Base-by-base conservation (phyloP, 2,797 vertebrate genomes). In the Lepus oiostolus region DNA sequence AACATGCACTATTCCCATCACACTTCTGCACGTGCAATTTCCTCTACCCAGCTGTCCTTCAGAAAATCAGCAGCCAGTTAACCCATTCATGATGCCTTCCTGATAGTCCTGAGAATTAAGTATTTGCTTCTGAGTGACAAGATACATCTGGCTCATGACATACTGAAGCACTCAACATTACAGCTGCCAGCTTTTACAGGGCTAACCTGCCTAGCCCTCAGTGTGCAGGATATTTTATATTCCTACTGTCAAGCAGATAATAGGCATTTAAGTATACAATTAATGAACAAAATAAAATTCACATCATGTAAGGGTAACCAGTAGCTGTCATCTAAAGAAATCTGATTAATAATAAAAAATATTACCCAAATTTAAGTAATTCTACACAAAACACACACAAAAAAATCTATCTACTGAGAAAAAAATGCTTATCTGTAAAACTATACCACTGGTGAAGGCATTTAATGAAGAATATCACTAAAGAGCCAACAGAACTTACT, bases 401-500 rank as follows among this genome's bases (percentile, higher is more conserved):
- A 88, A 88, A n/a, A 77, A 93, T 0, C 17, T 35, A n/a, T 52
- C 13, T 79, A 71, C 24, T 84, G n/a, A 93, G 80, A 93, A 90
- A 58, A 42, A 42, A 82, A 74, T 4, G 3, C 24, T 82, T 67
- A 50, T 47, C 42, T 75, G 67, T 32, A 74, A 84, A 84, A 62
- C 63, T 14, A 63, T 1, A 91, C 60, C 85, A 91, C 60, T 13
- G 21, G 24, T 42, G 11, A 92, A 67, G 28, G 84, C 5, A 17
- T 5, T 22, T 24, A 10, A 68, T 10, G 77, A 84, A 76, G 38
- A 84, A 22, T 30, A 84, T 60, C 19, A 79, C 30, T 24, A 24
- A 62, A 47, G 28, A 75, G 35, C 21, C 54, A 72, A 28, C 52
- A 60, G 21, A 80, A 98, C 99, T 99, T 98, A 99, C 99, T 17